Conservation (phyloP, 1,140 invertebrate species). For the Zaprionus tsacasi region DNA sequence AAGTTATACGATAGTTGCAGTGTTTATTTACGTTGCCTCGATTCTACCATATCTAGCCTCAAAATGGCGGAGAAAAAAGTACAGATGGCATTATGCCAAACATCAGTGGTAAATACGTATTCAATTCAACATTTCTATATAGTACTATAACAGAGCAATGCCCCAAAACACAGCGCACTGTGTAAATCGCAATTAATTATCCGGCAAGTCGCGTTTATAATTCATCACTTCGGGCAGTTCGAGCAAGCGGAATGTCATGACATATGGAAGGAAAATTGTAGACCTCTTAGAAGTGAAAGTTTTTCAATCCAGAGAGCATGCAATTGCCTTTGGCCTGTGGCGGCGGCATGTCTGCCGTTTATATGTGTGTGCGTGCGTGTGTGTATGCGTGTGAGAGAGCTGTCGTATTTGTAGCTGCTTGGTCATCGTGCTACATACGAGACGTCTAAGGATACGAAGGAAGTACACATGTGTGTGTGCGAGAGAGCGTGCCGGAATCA, state of each 20-base stretch:
- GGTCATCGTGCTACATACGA: slow-evolving; percentile 18
- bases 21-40: slow-evolving; percentile 3
- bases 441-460: slow-evolving; percentile 20
- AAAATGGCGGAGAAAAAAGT: slow-evolving; percentile 83
- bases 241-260: background rate
- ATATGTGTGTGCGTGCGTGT: slow-evolving; percentile 22
- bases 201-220: background rate
- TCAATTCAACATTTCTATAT: slow-evolving; percentile 12
- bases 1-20: slow-evolving; percentile 16
- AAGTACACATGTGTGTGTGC: background rate
- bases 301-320: slow-evolving; percentile 32
- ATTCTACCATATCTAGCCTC: slow-evolving; percentile 46
- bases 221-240: slow-evolving; percentile 6
- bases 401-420: slow-evolving; percentile 1
- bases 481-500: background rate
- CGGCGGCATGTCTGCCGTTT: slow-evolving; percentile 32
- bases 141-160: slow-evolving; percentile 10
- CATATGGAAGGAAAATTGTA: slow-evolving; percentile 46
- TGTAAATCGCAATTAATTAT: background rate
- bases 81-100: slow-evolving; percentile 82
- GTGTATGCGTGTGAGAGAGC: background rate
- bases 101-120: slow-evolving; percentile 76
- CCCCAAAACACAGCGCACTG: slow-evolving; percentile 8
- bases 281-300: slow-evolving; percentile 69
- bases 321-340: slow-evolving; percentile 44